Conservation (phyloP, 2,797 vertebrate species). For the Psittacula echo region DNA sequence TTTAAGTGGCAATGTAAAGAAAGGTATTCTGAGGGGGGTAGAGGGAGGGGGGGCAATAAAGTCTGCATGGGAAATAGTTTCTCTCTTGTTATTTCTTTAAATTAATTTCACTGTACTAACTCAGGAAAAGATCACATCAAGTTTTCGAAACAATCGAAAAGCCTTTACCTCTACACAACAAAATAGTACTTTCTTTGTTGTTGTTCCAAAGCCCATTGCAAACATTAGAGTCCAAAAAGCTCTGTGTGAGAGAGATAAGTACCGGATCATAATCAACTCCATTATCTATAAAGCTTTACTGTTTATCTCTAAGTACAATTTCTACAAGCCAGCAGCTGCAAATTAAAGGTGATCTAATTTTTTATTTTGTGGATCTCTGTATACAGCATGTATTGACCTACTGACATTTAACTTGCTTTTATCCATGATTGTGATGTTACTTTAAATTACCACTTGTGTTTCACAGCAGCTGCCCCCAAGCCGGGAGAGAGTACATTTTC, state of each 20-base stretch:
- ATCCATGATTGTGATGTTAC: not conserved
- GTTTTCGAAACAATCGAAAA: not conserved
- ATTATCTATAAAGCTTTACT: conserved; percentile 15
- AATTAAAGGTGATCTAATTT: conserved; percentile 7
- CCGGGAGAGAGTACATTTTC: not conserved
- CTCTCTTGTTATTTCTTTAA: not conserved
- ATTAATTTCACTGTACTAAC: not conserved
- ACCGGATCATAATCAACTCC: conserved; percentile 7
- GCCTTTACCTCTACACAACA: not conserved
- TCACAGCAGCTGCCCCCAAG: not conserved
- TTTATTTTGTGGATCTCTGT: not conserved
- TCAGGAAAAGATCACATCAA: conserved; percentile 1
- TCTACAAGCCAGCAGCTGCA: not conserved
- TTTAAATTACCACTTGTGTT: not conserved
- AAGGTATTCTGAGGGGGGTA: not conserved
- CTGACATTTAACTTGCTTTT: not conserved
- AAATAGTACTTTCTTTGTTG: not conserved
- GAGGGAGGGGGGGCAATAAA: not conserved
- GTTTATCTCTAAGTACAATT: not conserved
- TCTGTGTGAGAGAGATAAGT: conserved; percentile 31
- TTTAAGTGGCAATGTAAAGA: not conserved
- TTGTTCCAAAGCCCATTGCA: conserved; percentile 3
- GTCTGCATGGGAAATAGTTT: not conserved
- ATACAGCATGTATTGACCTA: not conserved
- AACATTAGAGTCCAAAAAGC: conserved; percentile 17